Evolutionary conservation across 2,888 invertebrate genomes (phyloP).

Genomic region (Polyommatus iphigenia): DNA sequence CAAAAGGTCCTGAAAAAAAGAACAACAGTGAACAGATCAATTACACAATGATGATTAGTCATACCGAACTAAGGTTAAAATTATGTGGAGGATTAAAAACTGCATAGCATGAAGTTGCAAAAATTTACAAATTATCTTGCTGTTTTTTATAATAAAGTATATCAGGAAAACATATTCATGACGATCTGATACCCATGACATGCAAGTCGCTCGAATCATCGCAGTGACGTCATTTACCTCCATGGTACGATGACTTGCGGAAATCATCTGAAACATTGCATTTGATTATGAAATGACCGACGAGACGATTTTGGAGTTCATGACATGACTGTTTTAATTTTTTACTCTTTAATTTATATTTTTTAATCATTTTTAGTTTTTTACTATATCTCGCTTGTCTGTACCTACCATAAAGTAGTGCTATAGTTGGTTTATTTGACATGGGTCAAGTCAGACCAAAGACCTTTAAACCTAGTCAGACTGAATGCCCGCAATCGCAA

Average conservation of each 20-base stretch:
- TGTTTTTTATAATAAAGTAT: neutral
- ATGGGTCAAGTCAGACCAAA: too few relatives aligned
- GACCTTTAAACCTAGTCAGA: too few relatives aligned
- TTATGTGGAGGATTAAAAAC: neutral
- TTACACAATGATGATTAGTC: neutral
- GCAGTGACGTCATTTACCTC: conserved; percentile 20
- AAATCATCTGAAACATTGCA: neutral
- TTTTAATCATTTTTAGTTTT: too few relatives aligned
- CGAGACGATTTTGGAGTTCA: neutral
- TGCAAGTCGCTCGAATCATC: neutral
- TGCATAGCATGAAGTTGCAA: neutral
- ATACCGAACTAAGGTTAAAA: too few relatives aligned
- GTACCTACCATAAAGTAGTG: too few relatives aligned
- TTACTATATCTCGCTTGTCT: too few relatives aligned
- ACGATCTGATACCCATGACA: neutral
- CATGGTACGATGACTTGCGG: conserved; percentile 21
- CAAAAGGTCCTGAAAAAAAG: too few relatives aligned
- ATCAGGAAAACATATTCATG: neutral
- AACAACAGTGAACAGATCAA: neutral
- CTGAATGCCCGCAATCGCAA: too few relatives aligned
- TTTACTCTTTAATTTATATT: too few relatives aligned
- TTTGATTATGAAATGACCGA: neutral
- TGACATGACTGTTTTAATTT: neutral
- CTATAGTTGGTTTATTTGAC: too few relatives aligned
- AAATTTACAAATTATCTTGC: neutral